Base-by-base conservation (phyloP, 2,113 vertebrate genomes). In the Istiophorus platypterus region DNA sequence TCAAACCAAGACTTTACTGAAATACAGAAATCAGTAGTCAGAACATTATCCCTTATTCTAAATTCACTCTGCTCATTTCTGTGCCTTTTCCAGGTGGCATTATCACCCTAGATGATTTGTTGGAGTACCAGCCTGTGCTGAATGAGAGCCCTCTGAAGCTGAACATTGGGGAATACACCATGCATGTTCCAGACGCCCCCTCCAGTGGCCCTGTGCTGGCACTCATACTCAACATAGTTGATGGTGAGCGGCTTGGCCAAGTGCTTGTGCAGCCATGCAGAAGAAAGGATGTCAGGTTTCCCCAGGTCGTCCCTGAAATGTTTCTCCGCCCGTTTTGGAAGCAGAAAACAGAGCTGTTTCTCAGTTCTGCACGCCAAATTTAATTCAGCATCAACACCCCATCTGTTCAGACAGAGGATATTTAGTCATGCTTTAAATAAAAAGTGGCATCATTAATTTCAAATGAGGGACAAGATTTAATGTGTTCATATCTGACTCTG, bases 171-270 rank as follows among this genome's bases (percentile, higher is more conserved):
- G 95, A 98, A 24, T 95, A 93, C 62, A 96, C 92, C n/a, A 90
- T 99, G 78, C 93, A 97, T 8, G 91, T 92, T 1, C 96, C 97
- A 29, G 96, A 94, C 2, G 97, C 97, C 66, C 98, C 98, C 0
- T 95, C 97, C 85, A 97, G 98, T 0, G 98, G 98, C 42, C 97
- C 97, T 0, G 98, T 99, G 74, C 94, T 99, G 62, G 95, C 94
- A 12, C 96, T 99, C 71, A 98, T 98, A 72, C 95, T 99, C 83
- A 98, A 98, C 88, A 97, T 99, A 64, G 88, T 99, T 80, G 96
- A 98, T 78, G 97, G 98, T 99, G 90, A 94, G 94, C 54, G 71
- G 80, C 74, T 57, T 24, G 58, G 84, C 79, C 26, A 64, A 78
- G 65, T 8, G 82, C 57, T 72, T 72, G 85, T 80, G 76, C 82